phyloP scores from a whole-genome alignment of 2,888 invertebrate genomes.

The Temnothorax ravouxi region DNA sequence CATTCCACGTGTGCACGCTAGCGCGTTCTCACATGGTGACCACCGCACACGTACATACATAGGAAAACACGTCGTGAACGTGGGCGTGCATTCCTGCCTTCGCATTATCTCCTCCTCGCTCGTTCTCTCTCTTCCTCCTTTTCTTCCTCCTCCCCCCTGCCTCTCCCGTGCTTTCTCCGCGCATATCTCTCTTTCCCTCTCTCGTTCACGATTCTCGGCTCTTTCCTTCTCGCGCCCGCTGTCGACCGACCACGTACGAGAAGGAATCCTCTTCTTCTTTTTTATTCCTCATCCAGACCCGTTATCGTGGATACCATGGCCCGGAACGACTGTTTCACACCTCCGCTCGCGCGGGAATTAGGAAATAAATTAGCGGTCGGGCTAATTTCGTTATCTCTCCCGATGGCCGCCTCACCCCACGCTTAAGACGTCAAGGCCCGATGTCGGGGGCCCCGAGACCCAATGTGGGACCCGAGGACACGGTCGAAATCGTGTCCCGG shows the following conservation, averaged over 20 bases:
- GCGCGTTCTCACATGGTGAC: conserved; percentile 81
- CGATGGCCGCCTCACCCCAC: conserved; percentile 77
- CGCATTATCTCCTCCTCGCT: conserved; percentile 81
- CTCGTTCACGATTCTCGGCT: conserved; percentile 48
- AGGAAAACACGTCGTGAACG: conserved; percentile 83
- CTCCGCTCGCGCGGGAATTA: conserved; percentile 85
- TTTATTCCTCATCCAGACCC: conserved; percentile 74
- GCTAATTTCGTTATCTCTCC: conserved; percentile 85
- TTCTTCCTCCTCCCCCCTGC: conserved; percentile 45
- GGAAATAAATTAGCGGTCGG: conserved; percentile 85
- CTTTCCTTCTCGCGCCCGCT: conserved; percentile 55
- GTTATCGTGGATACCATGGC: conserved; percentile 84
- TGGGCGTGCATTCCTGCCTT: conserved; percentile 85
- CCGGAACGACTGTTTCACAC: conserved; percentile 85
- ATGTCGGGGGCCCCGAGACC: conserved; percentile 65
- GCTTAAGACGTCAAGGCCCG: conserved; percentile 78
- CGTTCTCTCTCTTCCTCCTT: conserved; percentile 56
- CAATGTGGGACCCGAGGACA: conserved; percentile 66
- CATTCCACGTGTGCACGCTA: conserved; percentile 79
- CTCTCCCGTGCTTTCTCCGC: conserved; percentile 39
- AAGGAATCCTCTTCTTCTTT: conserved; percentile 59
- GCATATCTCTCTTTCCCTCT: conserved; percentile 18
- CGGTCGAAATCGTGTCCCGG: conserved; percentile 67
- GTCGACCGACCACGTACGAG: conserved; percentile 58
- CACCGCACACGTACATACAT: conserved; percentile 78